Percentiles rank a stretch among this genome's conserved stretches.
Evolutionary conservation across 1,140 invertebrate genomes (phyloP).

Genomic region (Papilio helenus): DNA sequence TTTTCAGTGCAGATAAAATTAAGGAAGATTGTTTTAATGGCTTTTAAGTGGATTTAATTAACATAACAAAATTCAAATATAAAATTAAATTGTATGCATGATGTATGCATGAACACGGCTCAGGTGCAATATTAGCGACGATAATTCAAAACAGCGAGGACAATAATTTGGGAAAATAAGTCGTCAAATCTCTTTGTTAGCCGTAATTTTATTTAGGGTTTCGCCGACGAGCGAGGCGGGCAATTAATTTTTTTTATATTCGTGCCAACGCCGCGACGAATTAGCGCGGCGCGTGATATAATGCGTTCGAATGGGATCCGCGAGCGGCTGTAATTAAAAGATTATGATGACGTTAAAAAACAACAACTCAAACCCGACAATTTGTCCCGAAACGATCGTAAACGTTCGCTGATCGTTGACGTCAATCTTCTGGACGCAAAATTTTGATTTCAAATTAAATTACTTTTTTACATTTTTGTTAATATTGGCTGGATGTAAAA

Average conservation of each 20-base stretch:
- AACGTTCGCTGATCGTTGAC: neutral
- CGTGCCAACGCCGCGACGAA: conserved; percentile 30
- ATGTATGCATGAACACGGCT: conserved; percentile 4
- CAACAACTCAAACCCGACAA: conserved; percentile 15
- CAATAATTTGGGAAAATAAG: conserved; percentile 2
- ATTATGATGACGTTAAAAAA: conserved; percentile 18
- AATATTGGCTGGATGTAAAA: neutral
- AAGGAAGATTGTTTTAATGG: no score
- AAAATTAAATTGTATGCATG: no score
- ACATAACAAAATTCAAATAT: no score
- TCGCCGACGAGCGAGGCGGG: conserved; percentile 5
- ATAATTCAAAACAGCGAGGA: conserved; percentile 15
- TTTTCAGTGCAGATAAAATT: no score
- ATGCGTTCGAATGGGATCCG: conserved; percentile 20
- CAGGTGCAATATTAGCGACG: conserved; percentile 12
- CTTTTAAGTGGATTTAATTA: no score
- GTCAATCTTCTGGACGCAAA: neutral
- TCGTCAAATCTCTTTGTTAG: conserved; percentile 23
- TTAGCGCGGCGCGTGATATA: conserved; percentile 19
- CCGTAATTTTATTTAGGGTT: conserved; percentile 18
- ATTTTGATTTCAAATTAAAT: neutral
- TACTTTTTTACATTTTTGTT: neutral
- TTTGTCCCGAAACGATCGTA: conserved; percentile 25
- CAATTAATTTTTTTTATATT: conserved; percentile 37
- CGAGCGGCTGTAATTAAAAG: conserved; percentile 11